Evolutionary conservation across 2,888 invertebrate species (phyloP), one percentile per base, ranked within the genome.

Genomic region (Troides helena): DNA sequence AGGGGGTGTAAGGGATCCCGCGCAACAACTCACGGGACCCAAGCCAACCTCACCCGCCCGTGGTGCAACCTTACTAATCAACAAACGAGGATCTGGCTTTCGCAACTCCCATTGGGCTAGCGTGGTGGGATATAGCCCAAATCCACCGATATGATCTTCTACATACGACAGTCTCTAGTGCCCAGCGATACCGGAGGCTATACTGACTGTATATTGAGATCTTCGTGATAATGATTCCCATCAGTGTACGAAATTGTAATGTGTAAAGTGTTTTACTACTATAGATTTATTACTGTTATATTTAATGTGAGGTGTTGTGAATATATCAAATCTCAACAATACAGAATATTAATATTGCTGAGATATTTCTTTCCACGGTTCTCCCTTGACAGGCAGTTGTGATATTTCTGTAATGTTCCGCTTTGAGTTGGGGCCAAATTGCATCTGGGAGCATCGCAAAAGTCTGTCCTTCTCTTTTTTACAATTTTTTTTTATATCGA

Each of bases 381-480:
- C 57, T 25, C 23, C 23, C 57, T 18, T 39, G 58, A 50, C 46
- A 30, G 63, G 21, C 63, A 59, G 62, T 68, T 68, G 68, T 58
- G 56, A 68, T 64, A 68, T 68, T 58, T 53, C 50, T 63, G 63
- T 68, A 68, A 46, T 21, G 36, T 23, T 58, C 50, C 64, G 59
- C 30, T 64, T 68, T 64, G 68, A 68, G 64, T 18, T 14, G 50
- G 68, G n/a, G 68, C 68, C 68, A 68, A 68, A 68, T 64, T 68
- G 63, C 50, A 50, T 50, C 57, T 23, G 63, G 50, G 68, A 23
- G 59, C 63, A 60, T 59, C 53, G 59, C 57, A 60, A 58, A 63
- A 59, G 53, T 18, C 36, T 17, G 5, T 68, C 18, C 18, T 1
- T 18, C 8, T 23, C 8, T 25, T 58, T 58, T 58, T 58, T 58